Evolutionary conservation across 37 sponge, comb jelly and placozoan species (phyloP), one percentile per base, ranked within the genome.

Genomic region (Axinella damicornis): DNA sequence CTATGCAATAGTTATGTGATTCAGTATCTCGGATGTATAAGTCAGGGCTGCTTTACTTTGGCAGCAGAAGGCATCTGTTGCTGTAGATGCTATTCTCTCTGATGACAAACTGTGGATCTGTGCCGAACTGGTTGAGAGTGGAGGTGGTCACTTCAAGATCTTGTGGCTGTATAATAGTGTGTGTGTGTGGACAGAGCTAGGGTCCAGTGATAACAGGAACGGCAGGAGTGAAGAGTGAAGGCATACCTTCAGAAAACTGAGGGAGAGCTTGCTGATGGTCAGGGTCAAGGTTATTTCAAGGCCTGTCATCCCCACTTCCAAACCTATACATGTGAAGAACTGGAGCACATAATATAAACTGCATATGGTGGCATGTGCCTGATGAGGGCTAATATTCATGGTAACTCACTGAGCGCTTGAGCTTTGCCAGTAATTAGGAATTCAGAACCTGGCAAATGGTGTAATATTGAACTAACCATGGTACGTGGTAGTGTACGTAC

Each of bases 61-160:
- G 94, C 27, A 94, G 69, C 15, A 89, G 71, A 31, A 82, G 28
- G 65, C 94, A 94, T 22, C 74, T 40, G 35, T 88, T 89, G 18
- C 55, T 71, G 32, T 57, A 54, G 56, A 94, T 94, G 52, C 68
- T 73, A 18, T 46, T 74, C 64, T 89, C 91, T 17, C 27, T 36
- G 21, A 94, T 75, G 32, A 72, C 65, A 33, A 30, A 57, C 9
- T 56, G 28, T 18, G 62, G 59, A 35, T 75, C 75, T 25, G 21
- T 66, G 4, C 22, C 57, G 69, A 89, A 94, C 31, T 30, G 33
- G 1, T 79, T 73, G 27, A 89, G 55, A 11, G 78, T 28, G 41
- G 75, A 39, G 13, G 71, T 30, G 4, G 75, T 79, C 28, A 76
- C 58, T 40, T 76, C 81, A 5, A 94, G 78, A 57, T 94, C 94